Evolutionary conservation across 2,797 vertebrate genomes (phyloP).

Genomic region (Typhlichthys subterraneus): DNA sequence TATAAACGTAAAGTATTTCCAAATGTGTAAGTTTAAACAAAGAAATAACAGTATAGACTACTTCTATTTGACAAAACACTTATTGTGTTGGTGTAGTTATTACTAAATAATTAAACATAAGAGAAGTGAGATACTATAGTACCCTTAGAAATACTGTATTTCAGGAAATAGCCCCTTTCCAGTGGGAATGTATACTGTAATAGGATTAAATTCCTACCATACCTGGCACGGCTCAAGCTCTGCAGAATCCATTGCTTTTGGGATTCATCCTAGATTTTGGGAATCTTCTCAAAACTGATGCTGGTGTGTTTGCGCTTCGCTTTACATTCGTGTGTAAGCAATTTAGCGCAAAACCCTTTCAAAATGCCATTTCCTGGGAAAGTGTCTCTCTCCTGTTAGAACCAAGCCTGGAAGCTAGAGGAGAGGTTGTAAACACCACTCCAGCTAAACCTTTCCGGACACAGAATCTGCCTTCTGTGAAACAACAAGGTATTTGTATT

Average conservation of each 20-base stretch:
- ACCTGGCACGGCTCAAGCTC: background rate
- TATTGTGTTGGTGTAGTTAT: background rate
- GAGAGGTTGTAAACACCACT: background rate
- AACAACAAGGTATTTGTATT: constrained; percentile 8
- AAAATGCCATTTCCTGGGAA: constrained; percentile 5
- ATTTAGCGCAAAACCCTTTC: constrained; percentile 11
- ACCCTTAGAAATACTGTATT: constrained; percentile 2
- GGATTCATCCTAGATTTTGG: constrained; percentile 15
- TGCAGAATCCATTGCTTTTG: constrained; percentile 2
- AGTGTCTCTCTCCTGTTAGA: constrained; percentile 9
- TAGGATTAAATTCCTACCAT: constrained; percentile 11
- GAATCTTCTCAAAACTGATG: constrained; percentile 17
- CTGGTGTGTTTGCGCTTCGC: constrained; percentile 37
- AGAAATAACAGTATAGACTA: too few species aligned
- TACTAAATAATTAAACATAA: too few species aligned
- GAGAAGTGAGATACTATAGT: background rate
- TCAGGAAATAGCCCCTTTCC: constrained; percentile 1
- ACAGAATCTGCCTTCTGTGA: background rate
- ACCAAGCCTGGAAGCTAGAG: constrained; percentile 6
- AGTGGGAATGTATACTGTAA: background rate
- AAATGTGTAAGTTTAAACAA: too few species aligned
- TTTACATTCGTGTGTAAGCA: constrained; percentile 9
- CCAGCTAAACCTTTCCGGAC: constrained; percentile 2
- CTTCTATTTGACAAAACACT: background rate
- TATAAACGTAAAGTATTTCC: too few species aligned